These are phyloP conservation scores for Aphelenchoides avenae DNA, from an alignment of 1,140 invertebrate species.

Conservation along the genomic window DNA sequence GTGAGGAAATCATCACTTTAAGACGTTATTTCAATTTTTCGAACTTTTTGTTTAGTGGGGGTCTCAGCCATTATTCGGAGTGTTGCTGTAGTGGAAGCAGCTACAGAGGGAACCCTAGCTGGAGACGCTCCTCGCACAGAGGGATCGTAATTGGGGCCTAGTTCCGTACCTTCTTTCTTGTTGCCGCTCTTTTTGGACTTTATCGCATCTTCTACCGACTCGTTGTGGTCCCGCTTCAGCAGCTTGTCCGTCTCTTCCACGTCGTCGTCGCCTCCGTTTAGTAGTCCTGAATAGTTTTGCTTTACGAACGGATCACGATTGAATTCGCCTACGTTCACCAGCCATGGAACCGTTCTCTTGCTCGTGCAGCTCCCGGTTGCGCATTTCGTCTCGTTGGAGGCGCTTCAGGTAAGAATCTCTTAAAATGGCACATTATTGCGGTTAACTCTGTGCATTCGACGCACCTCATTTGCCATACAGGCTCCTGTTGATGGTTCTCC, in stretches of 20 bases:
- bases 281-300: too few relatives aligned
- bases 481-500: constrained; percentile 39
- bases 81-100: too few relatives aligned
- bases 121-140: not conserved
- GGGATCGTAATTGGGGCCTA: not conserved
- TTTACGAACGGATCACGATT: too few relatives aligned
- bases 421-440: constrained; percentile 12
- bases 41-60: too few relatives aligned
- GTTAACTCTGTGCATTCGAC: not conserved
- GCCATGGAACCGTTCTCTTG: constrained; percentile 8
- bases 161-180: constrained; percentile 53
- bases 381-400: constrained; percentile 48
- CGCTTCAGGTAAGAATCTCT: constrained; percentile 55
- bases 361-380: constrained; percentile 15
- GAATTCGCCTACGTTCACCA: constrained; percentile 2
- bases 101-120: not conserved
- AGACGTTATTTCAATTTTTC: too few relatives aligned
- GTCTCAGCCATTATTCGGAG: too few relatives aligned
- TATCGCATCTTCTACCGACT: not conserved
- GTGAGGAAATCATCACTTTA: too few relatives aligned
- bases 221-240: constrained; percentile 29
- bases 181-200: constrained; percentile 36
- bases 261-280: too few relatives aligned
- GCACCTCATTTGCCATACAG: constrained; percentile 55
- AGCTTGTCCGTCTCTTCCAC: constrained; percentile 41